phyloP scores from a whole-genome alignment of 2,797 vertebrate species.

The Oreonectes daqikongensis region DNA sequence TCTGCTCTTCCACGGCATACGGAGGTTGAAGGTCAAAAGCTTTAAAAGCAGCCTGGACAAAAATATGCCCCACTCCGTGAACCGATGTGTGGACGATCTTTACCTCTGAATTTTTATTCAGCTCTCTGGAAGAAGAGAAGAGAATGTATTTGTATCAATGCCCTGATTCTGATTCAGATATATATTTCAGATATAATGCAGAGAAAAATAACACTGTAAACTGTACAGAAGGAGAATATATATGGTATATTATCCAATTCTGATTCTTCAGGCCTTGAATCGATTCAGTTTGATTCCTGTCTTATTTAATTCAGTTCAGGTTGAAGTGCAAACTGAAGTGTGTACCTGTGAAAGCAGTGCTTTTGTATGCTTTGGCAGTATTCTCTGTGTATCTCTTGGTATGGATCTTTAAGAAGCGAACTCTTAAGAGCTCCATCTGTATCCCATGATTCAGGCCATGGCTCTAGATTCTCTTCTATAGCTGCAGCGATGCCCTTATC shows the following conservation, averaged over 20 bases:
- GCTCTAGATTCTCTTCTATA: slow-evolving; percentile 90
- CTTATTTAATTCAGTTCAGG: no score
- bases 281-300: no score
- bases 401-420: slow-evolving; percentile 83
- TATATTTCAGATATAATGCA: no score
- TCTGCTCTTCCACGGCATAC: slow-evolving; percentile 89
- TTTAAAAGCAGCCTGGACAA: slow-evolving; percentile 90
- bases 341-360: slow-evolving; percentile 91
- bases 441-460: slow-evolving; percentile 91
- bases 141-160: no score
- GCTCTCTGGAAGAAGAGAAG: slow-evolving; percentile 71
- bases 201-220: no score
- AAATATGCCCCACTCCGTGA: slow-evolving; percentile 91
- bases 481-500: slow-evolving; percentile 88
- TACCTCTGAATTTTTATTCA: slow-evolving; percentile 85
- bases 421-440: slow-evolving; percentile 80
- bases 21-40: slow-evolving; percentile 88
- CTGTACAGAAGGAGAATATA: no score
- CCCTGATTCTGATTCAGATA: no score
- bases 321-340: no score
- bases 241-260: no score
- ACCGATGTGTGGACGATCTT: slow-evolving; percentile 98
- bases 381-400: slow-evolving; percentile 74
- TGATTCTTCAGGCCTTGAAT: no score
- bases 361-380: slow-evolving; percentile 91